phyloP scores from a whole-genome alignment of 2,113 vertebrate species.

The Rallus limicola region DNA sequence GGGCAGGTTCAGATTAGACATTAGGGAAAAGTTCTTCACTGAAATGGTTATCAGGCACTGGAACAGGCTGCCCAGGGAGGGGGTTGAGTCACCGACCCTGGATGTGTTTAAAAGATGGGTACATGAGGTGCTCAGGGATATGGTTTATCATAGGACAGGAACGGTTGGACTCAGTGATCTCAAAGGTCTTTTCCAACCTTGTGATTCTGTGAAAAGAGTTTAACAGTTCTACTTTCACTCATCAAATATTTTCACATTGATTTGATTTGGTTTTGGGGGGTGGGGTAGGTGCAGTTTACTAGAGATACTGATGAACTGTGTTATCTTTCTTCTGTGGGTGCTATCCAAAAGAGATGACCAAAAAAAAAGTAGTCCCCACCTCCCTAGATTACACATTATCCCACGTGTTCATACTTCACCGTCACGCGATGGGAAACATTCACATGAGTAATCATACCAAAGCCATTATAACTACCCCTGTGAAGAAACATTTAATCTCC shows the following conservation, averaged over 20 bases:
- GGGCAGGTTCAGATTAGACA: too few relatives aligned
- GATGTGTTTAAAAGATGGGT: too few relatives aligned
- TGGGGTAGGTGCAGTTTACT: too few relatives aligned
- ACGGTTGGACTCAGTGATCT: too few relatives aligned
- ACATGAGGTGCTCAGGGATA: too few relatives aligned
- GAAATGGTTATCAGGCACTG: too few relatives aligned
- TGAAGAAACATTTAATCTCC: not conserved
- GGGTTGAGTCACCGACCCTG: too few relatives aligned
- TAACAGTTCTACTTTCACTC: not conserved
- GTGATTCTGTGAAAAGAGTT: not conserved
- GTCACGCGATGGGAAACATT: not conserved
- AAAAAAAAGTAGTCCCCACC: not conserved
- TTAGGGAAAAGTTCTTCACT: too few relatives aligned
- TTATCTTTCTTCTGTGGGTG: not conserved
- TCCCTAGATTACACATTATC: not conserved
- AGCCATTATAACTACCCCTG: not conserved
- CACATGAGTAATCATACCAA: not conserved
- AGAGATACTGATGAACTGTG: not conserved
- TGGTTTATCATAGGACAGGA: too few relatives aligned
- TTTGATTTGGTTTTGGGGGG: not conserved
- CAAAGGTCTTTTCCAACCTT: too few relatives aligned
- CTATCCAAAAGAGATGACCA: not conserved
- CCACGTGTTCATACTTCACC: not conserved
- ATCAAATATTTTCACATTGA: not conserved
- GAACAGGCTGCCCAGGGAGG: too few relatives aligned